phyloP scores from a whole-genome alignment of 2,888 invertebrate genomes.

The Sericinus montela region DNA sequence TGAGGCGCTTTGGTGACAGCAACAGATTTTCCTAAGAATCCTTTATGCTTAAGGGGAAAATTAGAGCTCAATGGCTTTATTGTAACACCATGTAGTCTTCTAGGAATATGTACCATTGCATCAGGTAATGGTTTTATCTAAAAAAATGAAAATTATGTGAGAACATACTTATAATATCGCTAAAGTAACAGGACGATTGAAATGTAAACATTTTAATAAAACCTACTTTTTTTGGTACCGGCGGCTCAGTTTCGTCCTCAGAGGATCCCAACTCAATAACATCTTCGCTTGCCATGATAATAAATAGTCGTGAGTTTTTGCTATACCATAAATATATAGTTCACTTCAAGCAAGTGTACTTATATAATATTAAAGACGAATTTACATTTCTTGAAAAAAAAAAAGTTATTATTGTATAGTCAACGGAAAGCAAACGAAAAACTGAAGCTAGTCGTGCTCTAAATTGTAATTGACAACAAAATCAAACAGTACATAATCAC shows the following conservation, averaged over 20 bases:
- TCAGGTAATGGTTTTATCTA: constrained; percentile 54
- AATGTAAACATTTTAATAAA: background rate
- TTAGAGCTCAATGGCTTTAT: constrained; percentile 42
- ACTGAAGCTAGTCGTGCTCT: too few relatives aligned
- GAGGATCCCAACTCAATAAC: constrained; percentile 71
- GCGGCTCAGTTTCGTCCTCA: constrained; percentile 61
- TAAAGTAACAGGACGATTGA: background rate
- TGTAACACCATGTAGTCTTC: constrained; percentile 43
- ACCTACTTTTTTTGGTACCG: constrained; percentile 55
- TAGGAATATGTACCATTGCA: constrained; percentile 68
- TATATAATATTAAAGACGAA: background rate
- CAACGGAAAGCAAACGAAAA: too few relatives aligned
- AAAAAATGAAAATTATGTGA: constrained; percentile 24
- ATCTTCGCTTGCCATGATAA: constrained; percentile 56
- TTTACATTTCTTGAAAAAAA: background rate
- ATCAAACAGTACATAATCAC: too few relatives aligned
- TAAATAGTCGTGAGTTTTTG: background rate
- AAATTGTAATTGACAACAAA: too few relatives aligned
- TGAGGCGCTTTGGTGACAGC: constrained; percentile 21
- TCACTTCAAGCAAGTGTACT: too few relatives aligned
- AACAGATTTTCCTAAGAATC: constrained; percentile 26
- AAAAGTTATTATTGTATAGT: background rate
- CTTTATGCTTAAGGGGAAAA: constrained; percentile 25
- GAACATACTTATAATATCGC: background rate
- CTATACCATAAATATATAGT: background rate